A percentile compares a stretch with the other conserved stretches of the same genome.
These are phyloP conservation scores for Drosophila ercepeae DNA, from an alignment of 1,140 invertebrate species.

Conservation along the genomic window DNA sequence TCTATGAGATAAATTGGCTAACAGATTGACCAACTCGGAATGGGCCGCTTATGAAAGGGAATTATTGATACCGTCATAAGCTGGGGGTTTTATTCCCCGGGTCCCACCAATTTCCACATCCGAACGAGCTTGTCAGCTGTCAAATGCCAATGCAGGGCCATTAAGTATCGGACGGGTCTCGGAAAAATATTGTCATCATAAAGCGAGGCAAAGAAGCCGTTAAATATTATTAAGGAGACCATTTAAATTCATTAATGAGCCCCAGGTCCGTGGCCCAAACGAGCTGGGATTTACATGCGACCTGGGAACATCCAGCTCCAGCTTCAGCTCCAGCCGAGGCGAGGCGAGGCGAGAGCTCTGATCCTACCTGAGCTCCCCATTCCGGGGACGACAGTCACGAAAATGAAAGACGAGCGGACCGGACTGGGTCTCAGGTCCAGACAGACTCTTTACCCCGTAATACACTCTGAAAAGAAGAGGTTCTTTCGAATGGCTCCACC, in stretches of 20 bases:
- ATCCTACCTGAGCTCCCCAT: slow-evolving; percentile 20
- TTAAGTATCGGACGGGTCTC: slow-evolving; percentile 52
- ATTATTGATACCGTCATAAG: slow-evolving; percentile 76
- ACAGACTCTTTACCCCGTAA: slow-evolving; percentile 2
- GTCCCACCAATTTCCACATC: slow-evolving; percentile 21
- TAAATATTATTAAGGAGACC: slow-evolving; percentile 84
- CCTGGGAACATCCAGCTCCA: slow-evolving; percentile 27
- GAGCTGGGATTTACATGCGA: slow-evolving; percentile 67
- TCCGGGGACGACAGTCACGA: slow-evolving; percentile 43
- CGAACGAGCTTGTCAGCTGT: slow-evolving; percentile 80
- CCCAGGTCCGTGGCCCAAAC: slow-evolving; percentile 26
- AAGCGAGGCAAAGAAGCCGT: slow-evolving; percentile 83
- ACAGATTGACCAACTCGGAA: slow-evolving; percentile 56
- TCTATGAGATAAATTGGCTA: slow-evolving; percentile 73
- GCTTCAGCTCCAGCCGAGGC: slow-evolving; percentile 41
- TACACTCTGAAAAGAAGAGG: slow-evolving; percentile 4
- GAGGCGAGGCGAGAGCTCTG: slow-evolving; percentile 2
- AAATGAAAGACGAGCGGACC: slow-evolving; percentile 74
- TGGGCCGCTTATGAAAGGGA: slow-evolving; percentile 59
- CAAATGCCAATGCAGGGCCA: slow-evolving; percentile 74
- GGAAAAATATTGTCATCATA: slow-evolving; percentile 82
- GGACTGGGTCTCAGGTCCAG: slow-evolving; percentile 14
- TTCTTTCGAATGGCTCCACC: not conserved
- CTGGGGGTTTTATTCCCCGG: slow-evolving; percentile 38
- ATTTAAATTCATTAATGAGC: slow-evolving; percentile 84